These are phyloP conservation scores for Rachycentron canadum DNA, from an alignment of 2,797 vertebrate genomes.

Conservation along the genomic window DNA sequence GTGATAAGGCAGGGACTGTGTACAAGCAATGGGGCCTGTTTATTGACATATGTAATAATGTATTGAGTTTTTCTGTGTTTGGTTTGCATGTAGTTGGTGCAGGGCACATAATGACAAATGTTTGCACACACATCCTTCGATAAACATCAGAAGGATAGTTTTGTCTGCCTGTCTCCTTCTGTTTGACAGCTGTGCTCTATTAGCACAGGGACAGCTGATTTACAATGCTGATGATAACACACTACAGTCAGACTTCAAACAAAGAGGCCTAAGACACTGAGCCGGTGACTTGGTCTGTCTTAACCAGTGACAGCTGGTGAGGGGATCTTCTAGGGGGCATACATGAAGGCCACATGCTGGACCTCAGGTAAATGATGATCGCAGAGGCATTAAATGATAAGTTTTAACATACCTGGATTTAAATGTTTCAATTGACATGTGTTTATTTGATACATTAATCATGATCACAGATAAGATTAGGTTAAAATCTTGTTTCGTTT, in stretches of 20 bases:
- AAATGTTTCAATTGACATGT: too few species aligned
- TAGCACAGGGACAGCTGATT: slow-evolving; percentile 64
- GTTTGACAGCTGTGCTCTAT: slow-evolving; percentile 67
- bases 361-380: slow-evolving; percentile 16
- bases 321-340: slow-evolving; percentile 21
- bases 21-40: background rate
- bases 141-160: slow-evolving; percentile 64
- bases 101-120: slow-evolving; percentile 45
- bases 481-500: background rate
- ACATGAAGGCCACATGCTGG: slow-evolving; percentile 5
- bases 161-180: slow-evolving; percentile 23
- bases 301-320: slow-evolving; percentile 58
- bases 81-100: slow-evolving; percentile 29
- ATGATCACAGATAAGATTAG: background rate
- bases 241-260: slow-evolving; percentile 52
- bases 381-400: background rate
- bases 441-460: too few species aligned
- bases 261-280: slow-evolving; percentile 51
- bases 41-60: background rate
- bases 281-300: slow-evolving; percentile 39
- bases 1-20: background rate
- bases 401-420: background rate
- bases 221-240: slow-evolving; percentile 53
- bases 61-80: slow-evolving; percentile 29
- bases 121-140: slow-evolving; percentile 55